Evolutionary conservation across 2,113 vertebrate species (phyloP), one percentile per base, ranked within the genome.

Genomic region (Corythoichthys intestinalis): DNA sequence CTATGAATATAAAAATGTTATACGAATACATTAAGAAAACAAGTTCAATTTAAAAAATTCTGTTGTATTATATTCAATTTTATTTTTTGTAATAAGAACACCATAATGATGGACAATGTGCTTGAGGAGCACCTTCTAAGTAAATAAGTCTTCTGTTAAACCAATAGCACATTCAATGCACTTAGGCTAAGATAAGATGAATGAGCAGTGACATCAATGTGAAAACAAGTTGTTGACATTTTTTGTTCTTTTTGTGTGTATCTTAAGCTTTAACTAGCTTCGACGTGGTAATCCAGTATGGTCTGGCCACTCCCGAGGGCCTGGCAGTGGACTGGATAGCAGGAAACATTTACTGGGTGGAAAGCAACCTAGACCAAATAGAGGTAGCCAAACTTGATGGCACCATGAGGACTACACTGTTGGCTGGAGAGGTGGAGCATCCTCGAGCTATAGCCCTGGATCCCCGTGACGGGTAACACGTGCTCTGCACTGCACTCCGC

Each of bases 311-410:
- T 0, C 97, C 97, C 0, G 96, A 99, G 87, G 97, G 97, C 1
- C 86, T 98, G 89, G 96, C 96, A 0, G 96, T 98, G 56, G 97
- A 98, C 89, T 98, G 97, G 97, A 98, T 98, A 4, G 97, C 97
- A 0, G 96, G 97, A 78, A 99, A 99, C 87, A 99, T 99, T 89
- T 99, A 99, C 91, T 98, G 97, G 97, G 97, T 99, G 70, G 97
- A 99, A 89, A 99, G 96, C 84, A 98, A 99, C 89, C 89, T 99
- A 88, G 97, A 99, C 87, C 97, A 99, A 91, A 99, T 99, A 0
- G 97, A 99, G 68, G 97, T 98, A 82, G 97, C 97, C 85, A 98
- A 95, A 75, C 87, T 99, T 81, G 94, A 98, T 0, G 97, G 97
- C 63, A 95, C 94, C 72, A 98, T 99, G 92, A 71, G 97, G 49